Base-by-base conservation (phyloP, 2,797 vertebrate species). In the Selene dorsalis region DNA sequence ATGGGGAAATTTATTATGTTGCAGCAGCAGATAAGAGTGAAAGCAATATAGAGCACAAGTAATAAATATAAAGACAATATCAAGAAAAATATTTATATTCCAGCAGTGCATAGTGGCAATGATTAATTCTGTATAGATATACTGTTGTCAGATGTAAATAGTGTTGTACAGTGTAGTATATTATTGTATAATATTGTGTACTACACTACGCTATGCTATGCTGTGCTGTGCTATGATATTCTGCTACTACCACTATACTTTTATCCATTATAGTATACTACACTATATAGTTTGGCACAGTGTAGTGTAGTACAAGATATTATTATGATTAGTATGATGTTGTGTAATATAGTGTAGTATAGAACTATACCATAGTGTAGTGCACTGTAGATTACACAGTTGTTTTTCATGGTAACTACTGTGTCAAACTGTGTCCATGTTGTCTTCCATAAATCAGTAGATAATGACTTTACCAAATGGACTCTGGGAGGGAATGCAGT, bases 391-490 rank as follows among this genome's bases (percentile, higher is more conserved):
- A 53, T 53, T 13, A 26, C 4, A 53, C 22, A 10, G 14, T 56
- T 56, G 53, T 55, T 55, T 55, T 28, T 17, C n/a, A 30, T 32
- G 64, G 61, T 69, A 38, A 58, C 43, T 47, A 60, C 38, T 47
- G 52, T 35, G 32, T 8, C 52, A 74, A 59, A 65, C 16, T 28
- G 39, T 43, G 35, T 41, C 16, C 24, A 61, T 17, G 62, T 26
- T 26, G 28, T 55, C 17, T 63, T 2, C 47, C 26, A 52, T 66
- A 20, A 56, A 67, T 71, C 10, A 55, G 48, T 6, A 52, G 16
- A 55, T 70, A 70, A 74, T 77, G 32, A 47, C 63, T 52, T 80
- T 52, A 56, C 43, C 48, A 45, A 70, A 67, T 20, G 43, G 14
- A 3, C 3, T n/a, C 39, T 18, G 11, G 20, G 22, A 64, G 47